A percentile compares a stretch with the other conserved stretches of the same genome.
phyloP scores from a whole-genome alignment of 2,888 invertebrate species.

The Diplolepis rosae region DNA sequence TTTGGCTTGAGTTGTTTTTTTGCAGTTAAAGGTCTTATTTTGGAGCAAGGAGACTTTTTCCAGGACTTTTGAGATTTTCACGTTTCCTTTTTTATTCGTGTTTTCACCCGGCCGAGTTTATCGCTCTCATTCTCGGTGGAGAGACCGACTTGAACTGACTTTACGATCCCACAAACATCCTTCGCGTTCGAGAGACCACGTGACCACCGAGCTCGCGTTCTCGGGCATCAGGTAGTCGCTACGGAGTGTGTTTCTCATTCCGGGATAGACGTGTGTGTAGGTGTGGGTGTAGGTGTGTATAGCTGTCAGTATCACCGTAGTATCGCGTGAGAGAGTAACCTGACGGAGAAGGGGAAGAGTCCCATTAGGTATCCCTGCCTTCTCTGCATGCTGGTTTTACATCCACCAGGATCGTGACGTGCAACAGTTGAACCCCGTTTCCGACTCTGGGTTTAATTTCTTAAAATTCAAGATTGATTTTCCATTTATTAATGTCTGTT shows the following conservation, averaged over 20 bases:
- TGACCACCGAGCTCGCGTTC: conserved; percentile 62
- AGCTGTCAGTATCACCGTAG: conserved; percentile 50
- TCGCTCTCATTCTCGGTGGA: conserved; percentile 57
- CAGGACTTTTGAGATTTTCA: neutral
- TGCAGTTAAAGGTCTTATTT: conserved; percentile 15
- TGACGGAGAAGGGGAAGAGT: conserved; percentile 48
- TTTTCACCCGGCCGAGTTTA: conserved; percentile 23
- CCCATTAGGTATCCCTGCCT: conserved; percentile 54
- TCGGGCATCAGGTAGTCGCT: conserved; percentile 61
- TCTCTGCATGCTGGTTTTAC: conserved; percentile 44
- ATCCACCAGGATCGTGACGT: conserved; percentile 45
- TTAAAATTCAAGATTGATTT: too few relatives aligned
- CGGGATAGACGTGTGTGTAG: conserved; percentile 41
- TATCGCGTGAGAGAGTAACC: conserved; percentile 62
- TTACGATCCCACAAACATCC: conserved; percentile 67
- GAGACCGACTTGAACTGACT: conserved; percentile 66
- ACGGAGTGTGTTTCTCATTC: conserved; percentile 50
- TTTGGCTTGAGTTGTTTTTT: conserved; percentile 35
- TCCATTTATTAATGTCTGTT: too few relatives aligned
- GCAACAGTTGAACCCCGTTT: conserved; percentile 40
- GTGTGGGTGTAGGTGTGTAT: conserved; percentile 54
- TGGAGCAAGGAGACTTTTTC: neutral
- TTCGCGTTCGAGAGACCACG: conserved; percentile 67
- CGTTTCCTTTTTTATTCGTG: conserved; percentile 20
- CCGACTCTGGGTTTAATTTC: too few relatives aligned